Base-by-base conservation (phyloP, 2,113 vertebrate species). In the Dicaeum eximium region DNA sequence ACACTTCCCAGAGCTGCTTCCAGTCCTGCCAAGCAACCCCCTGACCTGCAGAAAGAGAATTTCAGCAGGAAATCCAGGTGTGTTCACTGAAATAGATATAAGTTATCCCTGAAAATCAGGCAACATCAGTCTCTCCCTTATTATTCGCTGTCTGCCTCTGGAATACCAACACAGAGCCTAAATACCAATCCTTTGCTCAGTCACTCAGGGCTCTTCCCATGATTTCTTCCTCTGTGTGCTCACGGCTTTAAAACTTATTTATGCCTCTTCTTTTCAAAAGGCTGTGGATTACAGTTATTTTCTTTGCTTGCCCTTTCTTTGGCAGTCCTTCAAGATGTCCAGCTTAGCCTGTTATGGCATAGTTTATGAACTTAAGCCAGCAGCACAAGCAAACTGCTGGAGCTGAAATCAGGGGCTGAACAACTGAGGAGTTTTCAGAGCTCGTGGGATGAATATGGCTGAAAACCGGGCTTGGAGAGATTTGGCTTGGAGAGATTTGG, bases 201-300 rank as follows among this genome's bases (percentile, higher is more conserved):
- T 17, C 72, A 64, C 6, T n/a, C 71, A 62, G 50, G 50, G 58
- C 62, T 78, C 85, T 91, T 71, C 89, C 54, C 13, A 2, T 50
- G 40, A 24, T 92, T 92, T 91, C 86, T 69, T 56, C 54, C 45
- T 88, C 56, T 57, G 11, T 53, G 45, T 85, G 31, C 61, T 94
- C 33, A 23, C 23, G 54, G 78, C 54, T 94, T 92, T 89, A 90
- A 75, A 91, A 85, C n/a, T 69, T 94, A 93, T 91, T 95, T 92
- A 79, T 75, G 57, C n/a, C 58, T 65, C 80, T 84, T 71, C 73
- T 81, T 96, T 83, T 61, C 66, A 53, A 66, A 88, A 90, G 58
- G 48, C 71, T 3, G 0, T 11, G 88, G 93, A 94, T 95, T 90
- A 82, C 48, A 74, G 92, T 66, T 79, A 88, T 86, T 97, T 91